phyloP scores from a whole-genome alignment of 2,888 invertebrate genomes.

The Icerya purchasi region DNA sequence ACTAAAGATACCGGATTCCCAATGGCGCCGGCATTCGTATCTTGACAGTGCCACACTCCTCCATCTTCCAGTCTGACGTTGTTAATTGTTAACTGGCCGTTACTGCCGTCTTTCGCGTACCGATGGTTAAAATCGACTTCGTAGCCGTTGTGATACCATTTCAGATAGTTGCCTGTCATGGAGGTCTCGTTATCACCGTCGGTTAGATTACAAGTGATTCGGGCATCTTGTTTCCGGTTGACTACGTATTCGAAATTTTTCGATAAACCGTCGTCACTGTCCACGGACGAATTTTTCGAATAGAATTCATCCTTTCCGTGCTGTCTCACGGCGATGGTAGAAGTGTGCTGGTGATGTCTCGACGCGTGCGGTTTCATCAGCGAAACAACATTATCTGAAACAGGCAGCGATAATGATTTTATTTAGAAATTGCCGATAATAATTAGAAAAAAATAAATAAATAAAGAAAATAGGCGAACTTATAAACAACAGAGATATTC shows the following conservation, averaged over 20 bases:
- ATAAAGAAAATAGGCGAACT: no score
- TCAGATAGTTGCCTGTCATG: slow-evolving; percentile 2
- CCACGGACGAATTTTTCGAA: no score
- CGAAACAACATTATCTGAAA: no score
- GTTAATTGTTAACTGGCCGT: slow-evolving; percentile 32
- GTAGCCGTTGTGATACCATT: slow-evolving; percentile 20
- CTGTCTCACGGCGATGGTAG: no score
- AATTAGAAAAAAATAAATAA: no score
- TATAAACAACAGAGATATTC: no score
- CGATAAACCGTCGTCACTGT: no score
- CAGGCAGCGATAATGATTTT: no score
- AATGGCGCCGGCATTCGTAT: slow-evolving; percentile 28
- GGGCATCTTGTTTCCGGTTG: not conserved
- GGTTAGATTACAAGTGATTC: slow-evolving; percentile 8
- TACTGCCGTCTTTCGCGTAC: slow-evolving; percentile 27
- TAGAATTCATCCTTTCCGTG: no score
- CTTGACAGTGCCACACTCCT: slow-evolving; percentile 48
- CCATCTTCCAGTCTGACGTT: slow-evolving; percentile 40
- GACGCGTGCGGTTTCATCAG: no score
- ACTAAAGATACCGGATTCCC: slow-evolving; percentile 10
- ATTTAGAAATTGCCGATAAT: no score
- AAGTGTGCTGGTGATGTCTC: no score
- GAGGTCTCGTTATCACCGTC: not conserved
- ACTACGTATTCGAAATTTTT: not conserved
- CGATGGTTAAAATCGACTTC: slow-evolving; percentile 24